Percentiles rank a stretch among this genome's conserved stretches.
Evolutionary conservation across 2,113 vertebrate species (phyloP).

Genomic region (Dolichotis patagonum): DNA sequence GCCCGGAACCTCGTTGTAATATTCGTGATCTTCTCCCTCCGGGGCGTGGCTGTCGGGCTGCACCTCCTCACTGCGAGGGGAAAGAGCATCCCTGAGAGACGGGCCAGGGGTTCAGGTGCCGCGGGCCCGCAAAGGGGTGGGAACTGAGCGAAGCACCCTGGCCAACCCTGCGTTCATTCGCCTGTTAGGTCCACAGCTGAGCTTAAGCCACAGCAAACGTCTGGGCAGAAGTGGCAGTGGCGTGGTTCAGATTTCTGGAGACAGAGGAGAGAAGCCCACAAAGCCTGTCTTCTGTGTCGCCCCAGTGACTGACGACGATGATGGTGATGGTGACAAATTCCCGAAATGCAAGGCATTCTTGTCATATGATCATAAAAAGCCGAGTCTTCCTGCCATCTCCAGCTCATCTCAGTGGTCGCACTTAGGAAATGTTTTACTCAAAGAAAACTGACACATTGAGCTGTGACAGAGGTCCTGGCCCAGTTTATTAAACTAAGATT

Average conservation of each 20-base stretch:
- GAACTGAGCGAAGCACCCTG: conserved; percentile 6
- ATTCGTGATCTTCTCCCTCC: conserved; percentile 86
- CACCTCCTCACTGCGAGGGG: conserved; percentile 80
- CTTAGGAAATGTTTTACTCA: conserved; percentile 55
- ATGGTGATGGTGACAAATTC: not conserved
- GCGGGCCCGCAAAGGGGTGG: not conserved
- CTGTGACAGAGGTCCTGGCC: not conserved
- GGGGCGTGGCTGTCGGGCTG: conserved; percentile 77
- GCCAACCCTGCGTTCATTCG: not conserved
- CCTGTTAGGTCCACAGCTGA: conserved; percentile 23
- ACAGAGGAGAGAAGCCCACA: not conserved
- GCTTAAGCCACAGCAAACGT: conserved; percentile 25
- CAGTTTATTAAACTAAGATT: conserved; percentile 48
- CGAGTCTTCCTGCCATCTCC: not conserved
- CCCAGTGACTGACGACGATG: not conserved
- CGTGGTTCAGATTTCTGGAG: conserved; percentile 29
- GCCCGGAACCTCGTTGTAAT: conserved; percentile 93
- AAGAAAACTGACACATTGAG: conserved; percentile 60
- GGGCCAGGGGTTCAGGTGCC: conserved; percentile 45
- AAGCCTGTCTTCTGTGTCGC: not conserved
- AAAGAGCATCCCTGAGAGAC: conserved; percentile 48
- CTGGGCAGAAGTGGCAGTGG: conserved; percentile 34
- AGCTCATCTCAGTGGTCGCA: not conserved
- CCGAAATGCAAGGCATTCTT: not conserved
- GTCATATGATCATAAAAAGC: not conserved